These are phyloP conservation scores for Phorcus lineatus DNA, from an alignment of 2,888 invertebrate genomes.

Conservation along the genomic window DNA sequence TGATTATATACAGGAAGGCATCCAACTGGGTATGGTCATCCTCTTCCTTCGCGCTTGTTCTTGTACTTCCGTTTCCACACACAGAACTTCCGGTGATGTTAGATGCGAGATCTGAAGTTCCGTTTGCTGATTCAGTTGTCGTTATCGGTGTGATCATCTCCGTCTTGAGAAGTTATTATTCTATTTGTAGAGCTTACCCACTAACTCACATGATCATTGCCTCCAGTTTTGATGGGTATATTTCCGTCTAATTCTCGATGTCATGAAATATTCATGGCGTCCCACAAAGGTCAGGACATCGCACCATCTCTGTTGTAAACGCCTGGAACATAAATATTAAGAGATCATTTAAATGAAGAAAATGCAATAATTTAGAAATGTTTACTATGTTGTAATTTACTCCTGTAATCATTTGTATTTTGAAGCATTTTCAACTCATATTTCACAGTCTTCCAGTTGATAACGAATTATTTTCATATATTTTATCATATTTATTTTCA, in stretches of 20 bases:
- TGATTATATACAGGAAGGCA: constrained; percentile 63
- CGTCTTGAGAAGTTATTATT: neutral
- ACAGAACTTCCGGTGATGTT: constrained; percentile 12
- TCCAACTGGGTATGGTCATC: constrained; percentile 39
- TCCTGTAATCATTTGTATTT: no score
- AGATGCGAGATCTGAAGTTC: neutral
- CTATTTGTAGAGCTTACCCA: neutral
- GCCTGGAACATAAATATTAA: no score
- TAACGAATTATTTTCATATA: no score
- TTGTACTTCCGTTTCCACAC: constrained; percentile 14
- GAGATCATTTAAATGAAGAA: no score
- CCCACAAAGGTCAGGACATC: neutral
- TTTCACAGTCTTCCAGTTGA: no score
- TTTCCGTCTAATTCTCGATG: neutral
- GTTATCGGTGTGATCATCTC: neutral
- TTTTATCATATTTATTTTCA: no score
- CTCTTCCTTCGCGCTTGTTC: neutral
- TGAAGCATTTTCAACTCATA: no score
- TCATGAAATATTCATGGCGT: neutral
- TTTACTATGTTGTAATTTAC: no score
- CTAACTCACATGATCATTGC: neutral
- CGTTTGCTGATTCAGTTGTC: neutral
- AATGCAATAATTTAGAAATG: no score
- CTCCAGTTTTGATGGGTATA: neutral
- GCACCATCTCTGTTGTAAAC: neutral